A percentile compares a stretch with the other conserved stretches of the same genome.
These are phyloP conservation scores for Diadumene lineata DNA, from an alignment of 92 coral and sea anemone species.

Conservation along the genomic window DNA sequence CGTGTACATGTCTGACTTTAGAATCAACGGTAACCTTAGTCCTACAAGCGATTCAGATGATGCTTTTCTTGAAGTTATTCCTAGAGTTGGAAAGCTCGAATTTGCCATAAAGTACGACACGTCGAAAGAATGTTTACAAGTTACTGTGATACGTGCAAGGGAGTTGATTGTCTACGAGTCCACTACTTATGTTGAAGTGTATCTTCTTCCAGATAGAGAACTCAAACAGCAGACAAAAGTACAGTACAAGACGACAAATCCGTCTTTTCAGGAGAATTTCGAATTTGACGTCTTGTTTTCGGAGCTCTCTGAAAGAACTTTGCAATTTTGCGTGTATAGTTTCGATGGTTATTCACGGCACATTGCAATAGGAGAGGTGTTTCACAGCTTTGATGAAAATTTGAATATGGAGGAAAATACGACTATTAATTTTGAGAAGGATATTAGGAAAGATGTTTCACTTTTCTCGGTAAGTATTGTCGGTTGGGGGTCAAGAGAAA, in stretches of 20 bases:
- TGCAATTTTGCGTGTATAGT: constrained; percentile 76
- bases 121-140: constrained; percentile 61
- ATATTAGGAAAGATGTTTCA: constrained; percentile 63
- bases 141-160: constrained; percentile 58
- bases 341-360: constrained; percentile 89
- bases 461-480: constrained; percentile 59
- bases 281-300: constrained; percentile 74
- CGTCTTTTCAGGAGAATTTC: constrained; percentile 75
- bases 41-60: constrained; percentile 78
- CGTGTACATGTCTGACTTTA: constrained; percentile 42
- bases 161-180: constrained; percentile 50
- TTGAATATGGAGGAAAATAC: constrained; percentile 52
- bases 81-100: constrained; percentile 75
- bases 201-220: constrained; percentile 73
- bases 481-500: not conserved
- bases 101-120: constrained; percentile 76
- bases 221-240: constrained; percentile 76
- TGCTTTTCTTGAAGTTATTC: constrained; percentile 42
- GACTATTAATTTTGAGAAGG: constrained; percentile 41
- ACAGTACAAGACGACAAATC: constrained; percentile 70
- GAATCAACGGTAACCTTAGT: constrained; percentile 51
- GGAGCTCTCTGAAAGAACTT: constrained; percentile 88
- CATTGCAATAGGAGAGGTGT: constrained; percentile 77
- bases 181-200: constrained; percentile 81
- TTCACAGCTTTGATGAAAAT: constrained; percentile 86